Evolutionary conservation across 2,888 invertebrate species (phyloP).

Genomic region (Ormyrus rosae): DNA sequence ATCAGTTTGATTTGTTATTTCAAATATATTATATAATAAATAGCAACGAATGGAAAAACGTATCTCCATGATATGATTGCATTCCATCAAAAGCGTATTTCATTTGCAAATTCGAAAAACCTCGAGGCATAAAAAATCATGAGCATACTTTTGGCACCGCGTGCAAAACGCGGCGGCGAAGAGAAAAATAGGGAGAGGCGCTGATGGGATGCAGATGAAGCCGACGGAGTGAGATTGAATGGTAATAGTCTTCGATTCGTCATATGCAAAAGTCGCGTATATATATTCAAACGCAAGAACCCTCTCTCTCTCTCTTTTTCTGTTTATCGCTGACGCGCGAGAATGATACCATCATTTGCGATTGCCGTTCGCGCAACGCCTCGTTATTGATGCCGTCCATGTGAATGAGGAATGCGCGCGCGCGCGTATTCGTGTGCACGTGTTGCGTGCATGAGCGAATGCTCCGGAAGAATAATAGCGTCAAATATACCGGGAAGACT

Average conservation of each 20-base stretch:
- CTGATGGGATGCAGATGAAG: constrained; percentile 69
- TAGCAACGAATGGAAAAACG: too few species aligned
- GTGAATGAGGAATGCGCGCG: neutral
- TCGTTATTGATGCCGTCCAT: neutral
- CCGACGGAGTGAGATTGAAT: constrained; percentile 70
- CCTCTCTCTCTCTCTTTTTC: constrained; percentile 48
- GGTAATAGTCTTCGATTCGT: constrained; percentile 74
- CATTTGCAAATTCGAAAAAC: constrained; percentile 44
- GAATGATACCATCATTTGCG: constrained; percentile 71
- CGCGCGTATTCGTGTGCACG: neutral
- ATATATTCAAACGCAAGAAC: constrained; percentile 50
- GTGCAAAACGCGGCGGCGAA: neutral
- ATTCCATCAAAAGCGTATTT: neutral
- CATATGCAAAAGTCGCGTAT: constrained; percentile 71
- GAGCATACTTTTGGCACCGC: neutral
- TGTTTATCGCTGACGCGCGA: constrained; percentile 62
- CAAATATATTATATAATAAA: too few species aligned
- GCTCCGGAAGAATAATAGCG: constrained; percentile 67
- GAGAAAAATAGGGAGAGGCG: constrained; percentile 57
- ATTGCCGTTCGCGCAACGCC: constrained; percentile 63
- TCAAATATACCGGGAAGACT: constrained; percentile 64
- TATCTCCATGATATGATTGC: too few species aligned
- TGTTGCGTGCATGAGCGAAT: neutral
- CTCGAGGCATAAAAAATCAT: constrained; percentile 37
- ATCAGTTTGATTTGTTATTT: too few species aligned